A percentile compares a stretch with the other conserved stretches of the same genome.
Evolutionary conservation across 1,140 invertebrate genomes (phyloP).

Genomic region (Zophobas atratus): DNA sequence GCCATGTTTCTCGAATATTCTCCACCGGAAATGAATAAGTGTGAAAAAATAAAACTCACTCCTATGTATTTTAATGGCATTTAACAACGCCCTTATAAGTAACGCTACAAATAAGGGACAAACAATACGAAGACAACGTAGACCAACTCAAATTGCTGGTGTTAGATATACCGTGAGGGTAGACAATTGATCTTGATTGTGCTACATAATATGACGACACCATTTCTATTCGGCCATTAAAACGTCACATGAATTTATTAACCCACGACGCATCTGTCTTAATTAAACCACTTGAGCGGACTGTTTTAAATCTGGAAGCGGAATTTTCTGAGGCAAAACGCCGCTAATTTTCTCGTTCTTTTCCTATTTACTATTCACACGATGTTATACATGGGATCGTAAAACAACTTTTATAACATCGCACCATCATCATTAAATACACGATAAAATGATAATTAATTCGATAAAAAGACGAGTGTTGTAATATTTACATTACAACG

Average conservation of each 20-base stretch:
- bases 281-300: conserved; percentile 32
- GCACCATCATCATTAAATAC: conserved; percentile 10
- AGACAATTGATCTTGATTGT: conserved; percentile 38
- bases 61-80: background rate
- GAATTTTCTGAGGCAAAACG: conserved; percentile 11
- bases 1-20: no score
- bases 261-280: conserved; percentile 39
- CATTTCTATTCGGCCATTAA: conserved; percentile 34
- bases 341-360: background rate
- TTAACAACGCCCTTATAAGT: background rate
- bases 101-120: background rate
- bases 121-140: conserved; percentile 10
- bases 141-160: background rate
- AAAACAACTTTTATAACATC: conserved; percentile 29
- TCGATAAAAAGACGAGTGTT: conserved; percentile 23
- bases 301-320: conserved; percentile 31
- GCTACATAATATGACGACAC: conserved; percentile 32
- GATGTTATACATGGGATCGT: background rate
- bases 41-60: background rate
- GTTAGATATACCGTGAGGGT: conserved; percentile 12
- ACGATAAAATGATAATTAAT: conserved; percentile 35
- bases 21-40: no score
- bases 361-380: conserved; percentile 15
- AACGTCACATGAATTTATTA: conserved; percentile 42
- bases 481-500: conserved; percentile 18